phyloP scores from a whole-genome alignment of 2,888 invertebrate species.

The Trichogramma evanescens region DNA sequence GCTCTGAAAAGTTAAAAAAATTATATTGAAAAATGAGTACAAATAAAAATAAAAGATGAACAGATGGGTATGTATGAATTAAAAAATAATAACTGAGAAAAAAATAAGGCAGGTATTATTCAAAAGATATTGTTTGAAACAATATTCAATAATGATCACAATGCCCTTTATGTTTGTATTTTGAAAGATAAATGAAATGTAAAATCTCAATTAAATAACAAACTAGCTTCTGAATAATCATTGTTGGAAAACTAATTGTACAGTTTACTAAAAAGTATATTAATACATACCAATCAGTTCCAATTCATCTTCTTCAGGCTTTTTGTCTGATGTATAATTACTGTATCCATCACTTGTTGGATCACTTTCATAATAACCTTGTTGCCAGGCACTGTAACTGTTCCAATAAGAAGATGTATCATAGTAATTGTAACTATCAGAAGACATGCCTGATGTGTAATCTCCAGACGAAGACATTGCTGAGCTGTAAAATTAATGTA shows the following conservation, averaged over 20 bases:
- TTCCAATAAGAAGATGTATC: slow-evolving; percentile 83
- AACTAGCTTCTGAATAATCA: slow-evolving; percentile 17
- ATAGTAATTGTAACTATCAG: slow-evolving; percentile 58
- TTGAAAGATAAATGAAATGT: no score
- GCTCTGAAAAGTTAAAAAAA: slow-evolving; percentile 53
- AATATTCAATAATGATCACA: no score
- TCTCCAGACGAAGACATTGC: slow-evolving; percentile 51
- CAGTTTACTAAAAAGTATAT: slow-evolving; percentile 21
- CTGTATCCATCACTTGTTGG: slow-evolving; percentile 51
- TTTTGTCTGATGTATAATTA: slow-evolving; percentile 47
- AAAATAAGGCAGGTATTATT: not conserved
- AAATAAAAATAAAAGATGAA: not conserved
- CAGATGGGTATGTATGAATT: not conserved
- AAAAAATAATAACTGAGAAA: not conserved
- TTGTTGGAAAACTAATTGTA: slow-evolving; percentile 20
- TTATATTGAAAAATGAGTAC: slow-evolving; percentile 5
- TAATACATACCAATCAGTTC: slow-evolving; percentile 61
- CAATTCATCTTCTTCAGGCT: slow-evolving; percentile 58
- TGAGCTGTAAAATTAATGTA: slow-evolving; percentile 19
- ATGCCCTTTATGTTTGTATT: no score
- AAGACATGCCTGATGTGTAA: slow-evolving; percentile 39
- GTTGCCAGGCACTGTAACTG: slow-evolving; percentile 74
- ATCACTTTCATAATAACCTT: slow-evolving; percentile 60
- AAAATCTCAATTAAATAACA: slow-evolving; percentile 6
- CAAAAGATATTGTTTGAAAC: no score